Percentiles rank a stretch among this genome's conserved stretches.
phyloP scores from a whole-genome alignment of 2,888 invertebrate species.

The Linnaemya tessellans region DNA sequence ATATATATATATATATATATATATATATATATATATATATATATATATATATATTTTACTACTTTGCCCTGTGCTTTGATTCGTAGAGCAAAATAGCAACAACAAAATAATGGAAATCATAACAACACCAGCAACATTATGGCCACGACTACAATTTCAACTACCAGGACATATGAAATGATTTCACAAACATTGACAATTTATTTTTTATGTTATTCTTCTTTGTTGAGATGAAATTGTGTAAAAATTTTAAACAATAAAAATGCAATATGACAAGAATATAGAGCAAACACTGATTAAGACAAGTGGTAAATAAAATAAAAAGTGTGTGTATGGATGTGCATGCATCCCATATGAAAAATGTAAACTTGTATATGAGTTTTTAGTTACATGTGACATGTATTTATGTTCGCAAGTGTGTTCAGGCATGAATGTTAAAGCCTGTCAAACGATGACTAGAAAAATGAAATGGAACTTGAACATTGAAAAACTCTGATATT shows the following conservation, averaged over 20 bases:
- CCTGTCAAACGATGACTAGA: neutral
- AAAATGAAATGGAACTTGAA: constrained; percentile 16
- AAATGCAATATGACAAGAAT: constrained; percentile 44
- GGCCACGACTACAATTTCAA: constrained; percentile 4
- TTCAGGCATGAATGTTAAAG: too few species aligned
- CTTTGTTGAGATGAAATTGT: constrained; percentile 55
- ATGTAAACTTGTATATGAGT: neutral
- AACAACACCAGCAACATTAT: constrained; percentile 12
- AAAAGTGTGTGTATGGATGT: too few species aligned
- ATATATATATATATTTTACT: neutral
- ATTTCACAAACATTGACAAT: constrained; percentile 48
- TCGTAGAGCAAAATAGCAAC: constrained; percentile 8
- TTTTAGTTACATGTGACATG: too few species aligned
- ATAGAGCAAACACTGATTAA: constrained; percentile 25
- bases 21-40: neutral
- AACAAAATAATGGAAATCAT: constrained; percentile 3
- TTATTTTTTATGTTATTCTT: constrained; percentile 10
- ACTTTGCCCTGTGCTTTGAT: neutral
- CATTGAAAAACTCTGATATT: constrained; percentile 3
- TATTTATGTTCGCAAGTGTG: too few species aligned
- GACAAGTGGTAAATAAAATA: constrained; percentile 19
- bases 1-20: too few species aligned
- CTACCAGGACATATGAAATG: constrained; percentile 46
- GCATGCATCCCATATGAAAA: neutral
- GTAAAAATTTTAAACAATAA: constrained; percentile 54